phyloP scores from a whole-genome alignment of 2,113 vertebrate species.

The Pseudopodoces humilis region DNA sequence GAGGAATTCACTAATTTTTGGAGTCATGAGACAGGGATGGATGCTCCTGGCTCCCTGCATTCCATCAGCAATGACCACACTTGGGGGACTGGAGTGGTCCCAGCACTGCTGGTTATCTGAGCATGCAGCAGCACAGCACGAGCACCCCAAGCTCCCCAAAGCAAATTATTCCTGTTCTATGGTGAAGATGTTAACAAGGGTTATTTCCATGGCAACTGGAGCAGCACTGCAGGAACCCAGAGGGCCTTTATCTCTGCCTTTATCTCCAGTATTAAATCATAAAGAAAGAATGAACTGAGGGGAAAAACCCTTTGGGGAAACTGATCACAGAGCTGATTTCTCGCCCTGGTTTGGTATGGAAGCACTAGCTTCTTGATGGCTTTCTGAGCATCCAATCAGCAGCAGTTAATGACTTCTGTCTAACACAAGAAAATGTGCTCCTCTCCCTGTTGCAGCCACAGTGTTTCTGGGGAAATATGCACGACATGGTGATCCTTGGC shows the following conservation, averaged over 20 bases:
- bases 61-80: background rate
- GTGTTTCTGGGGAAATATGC: background rate
- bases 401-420: background rate
- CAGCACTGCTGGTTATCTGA: background rate
- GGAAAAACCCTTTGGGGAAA: background rate
- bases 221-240: background rate
- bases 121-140: background rate
- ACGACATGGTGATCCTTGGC: fast-evolving
- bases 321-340: background rate
- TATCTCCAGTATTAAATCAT: slow-evolving; percentile 23
- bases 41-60: background rate
- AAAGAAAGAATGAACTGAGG: background rate
- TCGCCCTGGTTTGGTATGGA: background rate
- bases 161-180: slow-evolving; percentile 8
- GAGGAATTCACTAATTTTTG: fast-evolving
- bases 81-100: too few relatives aligned
- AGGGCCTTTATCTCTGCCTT: background rate
- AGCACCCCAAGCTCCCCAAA: background rate
- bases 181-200: background rate
- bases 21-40: background rate
- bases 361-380: fast-evolving
- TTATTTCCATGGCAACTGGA: slow-evolving; percentile 54
- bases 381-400: background rate
- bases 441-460: background rate
- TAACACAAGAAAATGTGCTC: background rate